Base-by-base conservation (phyloP, 2,888 invertebrate genomes). In the Rapana venosa region DNA sequence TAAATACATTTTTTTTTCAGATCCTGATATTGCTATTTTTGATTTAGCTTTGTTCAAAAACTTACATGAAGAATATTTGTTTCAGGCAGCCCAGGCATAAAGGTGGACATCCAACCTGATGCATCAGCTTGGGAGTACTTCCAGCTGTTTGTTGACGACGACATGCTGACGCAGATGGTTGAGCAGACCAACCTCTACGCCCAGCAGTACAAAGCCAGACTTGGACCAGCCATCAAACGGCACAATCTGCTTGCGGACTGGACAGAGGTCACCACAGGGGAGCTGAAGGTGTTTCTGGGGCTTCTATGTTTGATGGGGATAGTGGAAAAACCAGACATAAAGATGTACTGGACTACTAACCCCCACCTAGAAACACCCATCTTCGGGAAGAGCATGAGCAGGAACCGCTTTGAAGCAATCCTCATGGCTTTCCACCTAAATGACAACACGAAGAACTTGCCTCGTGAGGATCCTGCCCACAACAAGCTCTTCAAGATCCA, bases 401-500 rank as follows among this genome's bases (percentile, higher is more conserved):
- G 81, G n/a, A 47, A 83, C 30, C 81, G 47, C 47, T 83, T 83
- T 26, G 81, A 83, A 13, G 81, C 81, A 22, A 83, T 83, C 6
- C 81, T 83, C 26, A 47, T 83, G 81, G 81, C 47, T 22, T 83
- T 83, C 22, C 47, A 83, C 26, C 47, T 83, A 26, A 83, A 83
- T 47, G 81, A 83, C 47, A 83, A 83, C 13, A 83, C 26, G 22
- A 15, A 83, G 30, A 83, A 47, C 26, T 22, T 47, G n/a, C 81
- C 81, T 11, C 20, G 81, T 11, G 81, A 83, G 17, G 74, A 74
- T 83, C 81, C 81, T 22, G 81, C 81, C 36, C 81, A 83, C 47
- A 85, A 84, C 88, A 84, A 85, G 30, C 84, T 89, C 17, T 84
- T 61, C 88, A 89, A 84, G 32, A 66, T 89, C 1, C 17, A 70